Evolutionary conservation across 2,113 vertebrate species (phyloP).

Genomic region (Salvelinus sp.): DNA sequence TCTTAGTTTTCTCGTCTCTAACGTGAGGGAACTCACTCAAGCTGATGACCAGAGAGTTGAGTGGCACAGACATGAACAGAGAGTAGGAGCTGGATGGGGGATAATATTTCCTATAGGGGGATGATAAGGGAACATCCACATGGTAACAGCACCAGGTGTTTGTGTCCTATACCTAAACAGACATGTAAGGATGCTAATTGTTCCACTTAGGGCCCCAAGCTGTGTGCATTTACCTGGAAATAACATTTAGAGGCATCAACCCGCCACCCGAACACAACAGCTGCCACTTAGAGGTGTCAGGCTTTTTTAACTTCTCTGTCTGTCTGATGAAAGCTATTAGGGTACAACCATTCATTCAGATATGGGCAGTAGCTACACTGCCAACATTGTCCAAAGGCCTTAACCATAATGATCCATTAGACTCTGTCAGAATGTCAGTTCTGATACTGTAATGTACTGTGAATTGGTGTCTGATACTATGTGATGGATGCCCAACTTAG

Average conservation of each 20-base stretch:
- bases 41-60: background rate
- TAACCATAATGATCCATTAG: constrained; percentile 12
- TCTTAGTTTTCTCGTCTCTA: background rate
- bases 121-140: constrained; percentile 38
- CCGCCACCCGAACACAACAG: constrained; percentile 42
- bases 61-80: background rate
- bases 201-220: constrained; percentile 58
- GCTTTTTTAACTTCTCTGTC: constrained; percentile 23
- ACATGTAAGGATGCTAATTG: constrained; percentile 55
- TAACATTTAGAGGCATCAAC: constrained; percentile 50
- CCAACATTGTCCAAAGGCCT: constrained; percentile 1
- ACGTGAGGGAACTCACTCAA: background rate
- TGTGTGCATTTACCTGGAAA: constrained; percentile 60
- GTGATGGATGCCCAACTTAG: constrained; percentile 34
- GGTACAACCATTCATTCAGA: background rate
- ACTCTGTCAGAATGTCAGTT: constrained; percentile 52
- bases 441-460: constrained; percentile 45
- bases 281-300: constrained; percentile 42
- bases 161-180: constrained; percentile 50
- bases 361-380: background rate
- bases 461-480: constrained; percentile 22
- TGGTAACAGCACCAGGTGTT: constrained; percentile 57
- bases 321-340: background rate
- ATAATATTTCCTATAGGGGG: background rate
- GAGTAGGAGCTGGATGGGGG: background rate